Evolutionary conservation across 2,888 invertebrate species (phyloP).

Genomic region (Chalcis sispes): DNA sequence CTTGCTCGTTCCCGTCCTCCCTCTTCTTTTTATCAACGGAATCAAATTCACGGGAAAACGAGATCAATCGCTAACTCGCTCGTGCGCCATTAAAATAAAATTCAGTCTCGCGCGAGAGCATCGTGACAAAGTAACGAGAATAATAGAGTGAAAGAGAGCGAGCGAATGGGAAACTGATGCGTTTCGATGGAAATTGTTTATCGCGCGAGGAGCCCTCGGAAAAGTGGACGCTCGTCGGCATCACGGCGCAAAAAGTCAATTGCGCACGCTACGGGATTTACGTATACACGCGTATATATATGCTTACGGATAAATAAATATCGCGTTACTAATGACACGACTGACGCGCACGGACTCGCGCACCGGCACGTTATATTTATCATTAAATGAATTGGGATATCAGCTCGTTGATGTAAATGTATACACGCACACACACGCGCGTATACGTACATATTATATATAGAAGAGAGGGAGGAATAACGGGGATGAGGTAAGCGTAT

Average conservation of each 20-base stretch:
- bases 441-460: neutral
- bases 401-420: neutral
- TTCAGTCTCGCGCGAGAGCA: neutral
- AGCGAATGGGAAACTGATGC: constrained; percentile 1
- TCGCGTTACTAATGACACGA: constrained; percentile 52
- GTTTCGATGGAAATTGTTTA: constrained; percentile 40
- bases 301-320: neutral
- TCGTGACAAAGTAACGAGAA: constrained; percentile 2
- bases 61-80: neutral
- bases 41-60: constrained; percentile 20
- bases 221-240: neutral
- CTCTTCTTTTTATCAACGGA: neutral
- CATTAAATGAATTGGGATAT: constrained; percentile 52
- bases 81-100: constrained; percentile 10
- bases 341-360: constrained; percentile 34
- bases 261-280: neutral
- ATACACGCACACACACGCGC: neutral
- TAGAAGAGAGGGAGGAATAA: neutral
- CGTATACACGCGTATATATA: neutral
- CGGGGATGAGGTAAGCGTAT: neutral
- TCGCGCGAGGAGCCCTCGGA: neutral
- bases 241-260: constrained; percentile 41
- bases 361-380: constrained; percentile 44
- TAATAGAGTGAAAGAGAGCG: constrained; percentile 19
- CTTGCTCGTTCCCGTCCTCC: no score